phyloP scores from a whole-genome alignment of 2,888 invertebrate species.

The Phrixothrix hirtus region DNA sequence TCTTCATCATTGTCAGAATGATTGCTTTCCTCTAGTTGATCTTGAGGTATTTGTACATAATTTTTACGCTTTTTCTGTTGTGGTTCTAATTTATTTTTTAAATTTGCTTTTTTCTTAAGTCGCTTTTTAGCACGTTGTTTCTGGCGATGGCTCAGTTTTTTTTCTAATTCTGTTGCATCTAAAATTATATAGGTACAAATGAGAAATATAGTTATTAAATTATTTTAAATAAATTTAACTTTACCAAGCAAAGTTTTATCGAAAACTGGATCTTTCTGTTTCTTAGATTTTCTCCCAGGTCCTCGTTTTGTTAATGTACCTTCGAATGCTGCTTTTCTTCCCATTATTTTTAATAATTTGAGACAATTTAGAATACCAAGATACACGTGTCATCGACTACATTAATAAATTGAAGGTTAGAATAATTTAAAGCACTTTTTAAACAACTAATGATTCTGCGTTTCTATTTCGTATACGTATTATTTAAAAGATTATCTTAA shows the following conservation, averaged over 20 bases:
- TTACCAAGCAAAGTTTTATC: too few species aligned
- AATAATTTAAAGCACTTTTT: not conserved
- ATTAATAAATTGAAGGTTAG: not conserved
- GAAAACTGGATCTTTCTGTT: conserved; percentile 80
- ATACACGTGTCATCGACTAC: not conserved
- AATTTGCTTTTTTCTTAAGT: conserved; percentile 57
- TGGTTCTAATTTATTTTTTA: conserved; percentile 53
- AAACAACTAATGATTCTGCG: too few species aligned
- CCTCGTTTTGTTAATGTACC: conserved; percentile 73
- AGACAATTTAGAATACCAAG: not conserved
- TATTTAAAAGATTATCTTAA: too few species aligned
- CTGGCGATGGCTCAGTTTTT: conserved; percentile 70
- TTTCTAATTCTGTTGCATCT: conserved; percentile 58
- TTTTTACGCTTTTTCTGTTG: conserved; percentile 20
- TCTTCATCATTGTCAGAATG: conserved; percentile 23
- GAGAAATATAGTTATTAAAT: not conserved
- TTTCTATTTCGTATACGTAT: not conserved
- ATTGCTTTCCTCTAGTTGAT: too few species aligned
- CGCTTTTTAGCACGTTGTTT: conserved; percentile 66
- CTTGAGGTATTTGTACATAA: conserved; percentile 34
- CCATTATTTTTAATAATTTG: conserved; percentile 62
- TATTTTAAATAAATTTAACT: too few species aligned
- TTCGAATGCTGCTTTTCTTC: conserved; percentile 83
- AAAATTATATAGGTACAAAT: conserved; percentile 4
- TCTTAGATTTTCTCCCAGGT: conserved; percentile 83